phyloP scores from a whole-genome alignment of 2,113 vertebrate species.

The Apus apus region DNA sequence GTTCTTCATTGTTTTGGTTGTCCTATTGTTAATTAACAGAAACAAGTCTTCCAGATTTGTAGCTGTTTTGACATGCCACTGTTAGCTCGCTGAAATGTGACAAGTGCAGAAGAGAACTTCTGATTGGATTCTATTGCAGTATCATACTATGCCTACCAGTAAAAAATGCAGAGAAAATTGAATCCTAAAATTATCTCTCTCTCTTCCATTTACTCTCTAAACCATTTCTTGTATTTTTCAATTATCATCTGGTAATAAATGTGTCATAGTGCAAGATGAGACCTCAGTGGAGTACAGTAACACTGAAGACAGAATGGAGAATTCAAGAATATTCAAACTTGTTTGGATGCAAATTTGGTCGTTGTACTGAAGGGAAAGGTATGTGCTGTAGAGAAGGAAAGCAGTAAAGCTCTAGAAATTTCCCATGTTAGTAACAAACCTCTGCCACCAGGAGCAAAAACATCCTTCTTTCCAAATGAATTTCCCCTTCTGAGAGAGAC shows the following conservation, averaged over 20 bases:
- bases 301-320: conserved; percentile 17
- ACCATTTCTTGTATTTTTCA: conserved; percentile 71
- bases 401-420: conserved; percentile 2
- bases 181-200: conserved; percentile 70
- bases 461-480: background rate
- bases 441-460: background rate
- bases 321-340: conserved; percentile 56
- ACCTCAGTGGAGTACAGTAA: conserved; percentile 27
- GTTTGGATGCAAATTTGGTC: conserved; percentile 64
- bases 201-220: conserved; percentile 65
- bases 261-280: conserved; percentile 67
- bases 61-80: conserved; percentile 62
- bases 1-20: conserved; percentile 23
- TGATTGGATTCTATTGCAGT: conserved; percentile 52
- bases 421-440: background rate
- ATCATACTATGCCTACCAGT: conserved; percentile 57
- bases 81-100: conserved; percentile 56
- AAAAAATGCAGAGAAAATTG: conserved; percentile 72
- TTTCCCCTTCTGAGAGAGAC: background rate
- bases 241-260: conserved; percentile 72
- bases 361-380: background rate
- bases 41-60: conserved; percentile 28
- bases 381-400: background rate
- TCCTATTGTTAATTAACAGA: conserved; percentile 46
- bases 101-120: conserved; percentile 48